Conservation (phyloP, 2,888 invertebrate genomes). For the Erannis defoliaria region DNA sequence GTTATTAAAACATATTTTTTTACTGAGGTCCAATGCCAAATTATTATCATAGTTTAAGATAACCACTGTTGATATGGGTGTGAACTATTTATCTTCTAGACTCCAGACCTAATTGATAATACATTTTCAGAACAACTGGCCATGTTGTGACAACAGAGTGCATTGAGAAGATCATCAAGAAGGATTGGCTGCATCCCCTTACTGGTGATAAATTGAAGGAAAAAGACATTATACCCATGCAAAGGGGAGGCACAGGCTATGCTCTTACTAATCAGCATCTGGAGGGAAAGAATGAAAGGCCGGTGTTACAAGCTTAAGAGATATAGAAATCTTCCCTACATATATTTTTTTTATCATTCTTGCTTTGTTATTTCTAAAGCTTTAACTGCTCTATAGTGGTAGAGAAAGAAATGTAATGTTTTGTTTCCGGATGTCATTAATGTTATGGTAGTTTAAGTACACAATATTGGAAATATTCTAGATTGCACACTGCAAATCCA, state of each 20-base stretch:
- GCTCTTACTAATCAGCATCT: slow-evolving; percentile 94
- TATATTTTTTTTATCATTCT: not conserved
- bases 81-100: not conserved
- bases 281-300: slow-evolving; percentile 93
- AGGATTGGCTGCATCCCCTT: slow-evolving; percentile 98
- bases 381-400: too few relatives aligned
- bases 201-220: slow-evolving; percentile 94
- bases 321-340: too few relatives aligned
- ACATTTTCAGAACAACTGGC: slow-evolving; percentile 89
- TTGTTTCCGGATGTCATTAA: too few relatives aligned
- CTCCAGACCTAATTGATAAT: not conserved
- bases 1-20: too few relatives aligned
- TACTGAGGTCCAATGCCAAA: too few relatives aligned
- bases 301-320: slow-evolving; percentile 93
- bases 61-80: too few relatives aligned
- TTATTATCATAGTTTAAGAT: too few relatives aligned
- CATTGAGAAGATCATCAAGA: slow-evolving; percentile 97
- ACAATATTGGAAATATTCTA: too few relatives aligned
- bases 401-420: too few relatives aligned
- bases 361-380: not conserved
- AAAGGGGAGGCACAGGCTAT: slow-evolving; percentile 98
- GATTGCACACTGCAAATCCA: too few relatives aligned
- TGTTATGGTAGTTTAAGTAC: too few relatives aligned
- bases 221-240: slow-evolving; percentile 96
- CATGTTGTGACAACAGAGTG: slow-evolving; percentile 98